phyloP scores from a whole-genome alignment of 2,797 vertebrate genomes.

The Pantherophis alleghaniensis region DNA sequence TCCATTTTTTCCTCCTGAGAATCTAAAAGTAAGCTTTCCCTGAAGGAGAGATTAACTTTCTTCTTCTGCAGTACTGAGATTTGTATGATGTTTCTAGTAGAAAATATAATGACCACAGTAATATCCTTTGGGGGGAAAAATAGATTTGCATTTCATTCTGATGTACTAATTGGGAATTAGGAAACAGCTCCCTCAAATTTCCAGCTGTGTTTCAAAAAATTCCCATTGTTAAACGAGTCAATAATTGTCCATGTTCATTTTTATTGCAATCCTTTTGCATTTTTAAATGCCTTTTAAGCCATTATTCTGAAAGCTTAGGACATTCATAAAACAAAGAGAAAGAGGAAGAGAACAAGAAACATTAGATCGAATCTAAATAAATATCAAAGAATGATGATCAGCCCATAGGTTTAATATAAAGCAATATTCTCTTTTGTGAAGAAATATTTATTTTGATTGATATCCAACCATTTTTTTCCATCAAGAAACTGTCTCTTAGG shows the following conservation, averaged over 20 bases:
- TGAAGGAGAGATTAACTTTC: not conserved
- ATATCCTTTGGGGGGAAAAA: not conserved
- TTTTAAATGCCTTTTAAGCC: not conserved
- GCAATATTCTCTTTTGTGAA: not conserved
- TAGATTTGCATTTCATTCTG: not conserved
- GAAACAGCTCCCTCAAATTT: not conserved
- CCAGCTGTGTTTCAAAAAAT: not conserved
- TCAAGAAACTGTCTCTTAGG: not conserved
- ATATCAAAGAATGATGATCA: not conserved
- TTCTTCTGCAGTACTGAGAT: not conserved
- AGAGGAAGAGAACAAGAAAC: not conserved
- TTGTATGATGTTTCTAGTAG: not conserved
- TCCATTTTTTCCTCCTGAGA: not conserved
- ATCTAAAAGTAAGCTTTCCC: not conserved
- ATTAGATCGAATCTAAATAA: not conserved
- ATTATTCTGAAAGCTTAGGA: not conserved
- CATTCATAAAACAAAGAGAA: not conserved
- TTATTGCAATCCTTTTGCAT: not conserved
- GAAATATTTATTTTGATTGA: not conserved
- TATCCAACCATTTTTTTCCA: not conserved
- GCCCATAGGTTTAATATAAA: not conserved
- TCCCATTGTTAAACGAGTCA: slow-evolving; percentile 18
- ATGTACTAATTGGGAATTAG: not conserved
- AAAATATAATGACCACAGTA: not conserved
- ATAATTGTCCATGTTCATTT: not conserved